These are phyloP conservation scores for Erynnis tages DNA, from an alignment of 2,888 invertebrate species.

Conservation along the genomic window DNA sequence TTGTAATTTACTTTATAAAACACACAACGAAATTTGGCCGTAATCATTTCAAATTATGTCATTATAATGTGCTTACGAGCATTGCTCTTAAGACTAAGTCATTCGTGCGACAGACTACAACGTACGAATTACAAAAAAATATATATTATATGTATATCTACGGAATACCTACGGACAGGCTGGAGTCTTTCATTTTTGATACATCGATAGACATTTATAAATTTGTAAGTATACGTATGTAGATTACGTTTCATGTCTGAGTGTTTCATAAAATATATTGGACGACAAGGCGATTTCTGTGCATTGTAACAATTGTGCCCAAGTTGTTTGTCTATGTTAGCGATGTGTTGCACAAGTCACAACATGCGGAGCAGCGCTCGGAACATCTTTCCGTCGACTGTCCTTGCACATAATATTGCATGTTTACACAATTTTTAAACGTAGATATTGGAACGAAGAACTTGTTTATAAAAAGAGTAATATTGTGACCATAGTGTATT, in stretches of 20 bases:
- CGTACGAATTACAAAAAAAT: too few species aligned
- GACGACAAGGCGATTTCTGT: too few species aligned
- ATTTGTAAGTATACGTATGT: too few species aligned
- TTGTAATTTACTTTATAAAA: background rate
- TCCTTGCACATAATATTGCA: constrained; percentile 21
- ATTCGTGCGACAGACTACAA: too few species aligned
- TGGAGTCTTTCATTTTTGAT: too few species aligned
- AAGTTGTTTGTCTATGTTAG: constrained; percentile 23
- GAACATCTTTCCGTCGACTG: constrained; percentile 41
- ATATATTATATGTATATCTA: too few species aligned
- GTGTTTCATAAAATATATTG: too few species aligned
- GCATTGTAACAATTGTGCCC: too few species aligned
- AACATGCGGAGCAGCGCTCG: constrained; percentile 48
- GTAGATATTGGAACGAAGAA: background rate
- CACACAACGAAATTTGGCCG: background rate
- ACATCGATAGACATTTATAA: too few species aligned
- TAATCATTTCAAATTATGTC: background rate
- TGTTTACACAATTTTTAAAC: constrained; percentile 15
- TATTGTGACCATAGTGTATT: background rate
- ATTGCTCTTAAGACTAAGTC: background rate
- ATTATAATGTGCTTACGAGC: background rate
- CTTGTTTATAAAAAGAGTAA: background rate
- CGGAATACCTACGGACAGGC: too few species aligned
- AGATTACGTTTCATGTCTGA: too few species aligned
- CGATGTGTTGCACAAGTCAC: constrained; percentile 36